These are phyloP conservation scores for Acronicta aceris DNA, from an alignment of 2,888 invertebrate species.

Conservation along the genomic window DNA sequence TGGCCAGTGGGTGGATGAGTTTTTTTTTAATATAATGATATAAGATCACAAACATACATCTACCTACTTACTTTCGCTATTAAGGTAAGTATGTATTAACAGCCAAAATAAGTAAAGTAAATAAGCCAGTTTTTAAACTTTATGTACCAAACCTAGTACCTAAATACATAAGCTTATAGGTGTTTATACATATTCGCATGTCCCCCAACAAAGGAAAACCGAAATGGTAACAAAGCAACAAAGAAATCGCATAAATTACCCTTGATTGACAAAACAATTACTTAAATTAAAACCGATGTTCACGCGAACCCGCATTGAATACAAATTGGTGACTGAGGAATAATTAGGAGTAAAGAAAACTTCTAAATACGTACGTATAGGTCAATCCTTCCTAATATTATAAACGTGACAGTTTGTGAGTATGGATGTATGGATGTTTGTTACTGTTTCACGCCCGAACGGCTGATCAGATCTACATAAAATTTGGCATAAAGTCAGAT, in stretches of 20 bases:
- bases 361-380: slow-evolving; percentile 3
- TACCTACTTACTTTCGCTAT: no score
- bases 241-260: slow-evolving; percentile 60
- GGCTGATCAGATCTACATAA: no score
- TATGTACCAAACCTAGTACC: neutral
- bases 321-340: slow-evolving; percentile 27
- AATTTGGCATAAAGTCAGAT: no score
- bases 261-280: slow-evolving; percentile 77
- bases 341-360: slow-evolving; percentile 18
- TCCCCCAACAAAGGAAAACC: slow-evolving; percentile 47
- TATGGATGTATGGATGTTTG: no score
- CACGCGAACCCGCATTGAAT: slow-evolving; percentile 63
- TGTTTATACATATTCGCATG: slow-evolving; percentile 52
- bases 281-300: slow-evolving; percentile 69
- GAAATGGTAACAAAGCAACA: slow-evolving; percentile 61
- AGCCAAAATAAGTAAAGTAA: no score
- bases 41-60: no score
- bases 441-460: no score
- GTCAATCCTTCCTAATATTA: no score
- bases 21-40: no score
- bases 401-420: no score
- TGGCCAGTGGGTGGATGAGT: no score
- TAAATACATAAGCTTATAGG: neutral
- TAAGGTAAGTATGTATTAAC: no score
- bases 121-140: neutral